Evolutionary conservation across 2,797 vertebrate genomes (phyloP).

Genomic region (Sebastes oblongus): DNA sequence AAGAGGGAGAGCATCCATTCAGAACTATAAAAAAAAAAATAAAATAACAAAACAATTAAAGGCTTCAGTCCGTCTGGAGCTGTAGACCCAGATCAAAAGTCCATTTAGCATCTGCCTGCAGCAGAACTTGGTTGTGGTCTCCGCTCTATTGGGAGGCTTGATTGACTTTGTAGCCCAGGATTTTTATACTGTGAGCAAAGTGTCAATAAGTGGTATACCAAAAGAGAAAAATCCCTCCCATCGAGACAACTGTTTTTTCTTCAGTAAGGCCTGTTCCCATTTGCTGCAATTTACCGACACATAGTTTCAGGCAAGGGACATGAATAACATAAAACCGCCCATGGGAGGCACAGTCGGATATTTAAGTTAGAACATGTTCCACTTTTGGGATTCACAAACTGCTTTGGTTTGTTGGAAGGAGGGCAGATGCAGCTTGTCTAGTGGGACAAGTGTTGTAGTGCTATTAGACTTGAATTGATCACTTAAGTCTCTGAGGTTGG

Average conservation of each 20-base stretch:
- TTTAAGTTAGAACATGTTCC: not conserved
- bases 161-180: conserved; percentile 45
- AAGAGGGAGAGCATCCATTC: not conserved
- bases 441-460: not conserved
- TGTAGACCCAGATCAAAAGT: conserved; percentile 36
- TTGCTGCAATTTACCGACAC: not conserved
- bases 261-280: not conserved
- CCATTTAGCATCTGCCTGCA: conserved; percentile 40
- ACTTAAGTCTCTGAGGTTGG: not conserved
- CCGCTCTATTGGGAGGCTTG: conserved; percentile 35
- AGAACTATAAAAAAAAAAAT: not conserved
- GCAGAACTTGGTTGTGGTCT: conserved; percentile 35
- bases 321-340: not conserved
- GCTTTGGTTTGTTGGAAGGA: not conserved
- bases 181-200: conserved; percentile 40
- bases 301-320: not conserved
- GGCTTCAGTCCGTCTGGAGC: conserved; percentile 13
- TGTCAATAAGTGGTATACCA: conserved; percentile 29
- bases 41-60: not conserved
- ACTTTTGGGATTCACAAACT: not conserved
- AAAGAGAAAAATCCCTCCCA: conserved; percentile 13
- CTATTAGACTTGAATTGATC: not conserved
- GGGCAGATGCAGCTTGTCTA: not conserved
- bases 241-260: not conserved
- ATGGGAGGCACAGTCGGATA: not conserved